These are phyloP conservation scores for Brachyptera putata DNA, from an alignment of 2,888 invertebrate genomes.

Conservation along the genomic window DNA sequence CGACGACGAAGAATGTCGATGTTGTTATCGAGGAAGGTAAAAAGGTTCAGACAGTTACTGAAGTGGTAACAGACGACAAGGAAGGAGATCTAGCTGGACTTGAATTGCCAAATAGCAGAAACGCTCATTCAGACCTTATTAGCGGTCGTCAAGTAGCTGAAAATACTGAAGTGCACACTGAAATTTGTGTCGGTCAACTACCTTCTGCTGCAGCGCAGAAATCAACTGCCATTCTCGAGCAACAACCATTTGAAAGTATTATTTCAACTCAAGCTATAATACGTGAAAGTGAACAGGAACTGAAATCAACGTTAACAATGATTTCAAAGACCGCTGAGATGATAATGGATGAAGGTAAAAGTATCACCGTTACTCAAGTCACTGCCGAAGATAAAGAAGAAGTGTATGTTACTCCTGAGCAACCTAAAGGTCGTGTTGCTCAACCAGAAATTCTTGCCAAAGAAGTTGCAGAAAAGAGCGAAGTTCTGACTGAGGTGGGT, in stretches of 20 bases:
- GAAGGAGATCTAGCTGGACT: conserved; percentile 39
- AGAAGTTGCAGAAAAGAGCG: conserved; percentile 41
- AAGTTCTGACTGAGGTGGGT: conserved; percentile 38
- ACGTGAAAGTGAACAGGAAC: conserved; percentile 35
- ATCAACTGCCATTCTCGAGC: conserved; percentile 36
- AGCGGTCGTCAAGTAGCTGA: conserved; percentile 48
- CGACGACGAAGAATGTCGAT: conserved; percentile 45
- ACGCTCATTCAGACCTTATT: conserved; percentile 34
- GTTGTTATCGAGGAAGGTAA: conserved; percentile 43
- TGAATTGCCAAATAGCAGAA: conserved; percentile 27
- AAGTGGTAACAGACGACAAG: conserved; percentile 43
- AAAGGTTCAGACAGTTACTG: conserved; percentile 37
- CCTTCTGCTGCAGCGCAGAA: conserved; percentile 39
- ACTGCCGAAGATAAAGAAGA: conserved; percentile 40
- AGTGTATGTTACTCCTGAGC: conserved; percentile 35
- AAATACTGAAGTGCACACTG: conserved; percentile 38
- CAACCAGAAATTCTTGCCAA: conserved; percentile 37
- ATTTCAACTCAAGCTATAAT: conserved; percentile 39
- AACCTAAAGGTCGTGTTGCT: conserved; percentile 39
- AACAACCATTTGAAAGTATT: conserved; percentile 36
- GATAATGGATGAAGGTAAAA: conserved; percentile 37
- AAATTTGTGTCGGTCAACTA: conserved; percentile 40
- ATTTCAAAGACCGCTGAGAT: conserved; percentile 36
- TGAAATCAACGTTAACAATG: conserved; percentile 34
- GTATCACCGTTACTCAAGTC: conserved; percentile 39